Base-by-base conservation (phyloP, 2,888 invertebrate genomes). In the Xestia ashworthii region DNA sequence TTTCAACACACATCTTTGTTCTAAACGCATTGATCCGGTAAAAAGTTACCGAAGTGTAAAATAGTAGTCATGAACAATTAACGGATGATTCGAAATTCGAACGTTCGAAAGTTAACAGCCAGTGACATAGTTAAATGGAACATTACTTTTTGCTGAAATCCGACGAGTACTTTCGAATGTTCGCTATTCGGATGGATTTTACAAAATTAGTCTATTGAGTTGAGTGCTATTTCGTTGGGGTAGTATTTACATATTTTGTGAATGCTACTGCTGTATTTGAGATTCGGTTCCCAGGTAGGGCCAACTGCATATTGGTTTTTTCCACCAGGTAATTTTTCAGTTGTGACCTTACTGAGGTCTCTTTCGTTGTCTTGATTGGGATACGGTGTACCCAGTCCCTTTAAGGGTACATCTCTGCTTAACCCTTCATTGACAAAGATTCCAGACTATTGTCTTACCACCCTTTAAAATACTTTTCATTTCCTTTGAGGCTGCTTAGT, bases 81-180 rank as follows among this genome's bases (percentile, higher is more conserved):
- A 77, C 67, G 70, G 76, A 81, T 65, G 62, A 55, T 64, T 77
- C 71, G 77, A 76, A 69, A 76, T 82, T 82, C 38, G 60, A 80
- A 9, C 66, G 66, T 70, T 76, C 38, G 58, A 69, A 75, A 75
- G 66, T 16, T 16, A 77, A 77, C 79, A 78, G 50, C 65, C 50
- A 73, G 48, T 73, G 78, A 78, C 72, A 72, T 50, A 74, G 72
- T 9, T 71, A 73, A 77, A 80, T 74, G 19, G 48, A 64, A 74
- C 32, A 74, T n/a, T 58, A 68, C 41, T 79, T 74, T 80, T 80
- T 80, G 19, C 62, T 78, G 72, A 79, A 78, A 72, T 65, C 5
- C 8, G 48, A 44, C n/a, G 48, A 66, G 11, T 32, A 73, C 58
- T 74, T 80, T 79, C 62, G 22, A 68, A 64, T 75, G 58, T 64